Evolutionary conservation across 2,797 vertebrate species (phyloP), one percentile per base, ranked within the genome.

Genomic region (Nyctibius grandis): DNA sequence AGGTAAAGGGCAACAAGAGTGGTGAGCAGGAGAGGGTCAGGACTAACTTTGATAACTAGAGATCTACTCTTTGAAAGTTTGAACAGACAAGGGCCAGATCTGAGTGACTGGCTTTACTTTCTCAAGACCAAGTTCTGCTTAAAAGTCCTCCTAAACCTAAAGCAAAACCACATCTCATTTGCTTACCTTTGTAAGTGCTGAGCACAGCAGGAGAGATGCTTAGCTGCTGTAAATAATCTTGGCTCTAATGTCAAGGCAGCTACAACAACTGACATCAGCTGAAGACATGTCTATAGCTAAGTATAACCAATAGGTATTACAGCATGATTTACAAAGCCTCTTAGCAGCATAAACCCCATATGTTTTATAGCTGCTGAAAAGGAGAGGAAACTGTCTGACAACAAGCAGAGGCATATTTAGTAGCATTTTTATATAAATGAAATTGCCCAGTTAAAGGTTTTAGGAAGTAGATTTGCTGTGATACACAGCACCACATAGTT

Each of bases 281-380:
- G 80, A 94, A 59, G 91, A 53, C 2, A 2, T 17, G 29, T 85
- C 93, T 94, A 9, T 82, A 67, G 64, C 59, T n/a, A 80, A 85
- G 67, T 48, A 65, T 61, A 95, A 90, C 63, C 51, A 74, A 56
- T 75, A 91, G 88, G 88, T 96, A 82, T 50, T 90, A 34, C 33
- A 57, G 70, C 31, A 34, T 92, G 88, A 92, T 94, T 95, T 95
- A 85, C 48, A 57, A 60, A 77, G 64, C 25, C 57, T 89, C 34
- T 92, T 83, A 60, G 45, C 53, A 87, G n/a, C 22, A 33, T 82
- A 87, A 91, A 72, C 80, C 47, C 70, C 70, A 60, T 87, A 91
- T 93, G 90, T 91, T 93, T 95, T 91, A 85, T 74, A 69, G 90
- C 42, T 72, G 48, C 53, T 95, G 34, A 95, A 67, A 65, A 92